Evolutionary conservation across 2,113 vertebrate species (phyloP), one percentile per base, ranked within the genome.

Genomic region (Petromus typicus): DNA sequence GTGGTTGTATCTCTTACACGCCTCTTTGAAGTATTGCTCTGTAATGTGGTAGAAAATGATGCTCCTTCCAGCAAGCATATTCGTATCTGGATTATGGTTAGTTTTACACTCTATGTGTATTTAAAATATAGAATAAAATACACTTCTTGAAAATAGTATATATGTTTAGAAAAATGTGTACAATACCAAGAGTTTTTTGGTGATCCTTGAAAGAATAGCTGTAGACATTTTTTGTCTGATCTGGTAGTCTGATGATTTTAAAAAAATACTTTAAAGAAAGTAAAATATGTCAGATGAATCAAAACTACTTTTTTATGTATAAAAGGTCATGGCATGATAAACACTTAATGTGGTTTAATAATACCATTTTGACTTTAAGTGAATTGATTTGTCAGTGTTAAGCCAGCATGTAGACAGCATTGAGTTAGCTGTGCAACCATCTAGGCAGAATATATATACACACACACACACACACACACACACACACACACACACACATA

Each of bases 1-100:
- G 98, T 97, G 13, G 99, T 99, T 17, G 97, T 99, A 40, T 99
- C 99, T 80, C 99, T 99, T 91, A 99, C 98, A 81, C 98, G 99
- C 69, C 98, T 99, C 95, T 99, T 99, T 98, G 99, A 99, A 97
- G 99, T 99, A 97, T 97, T 99, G 57, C 98, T 99, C 84, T 98
- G 98, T 96, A 93, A 98, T 25, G 96, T 98, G 63, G 78, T 99
- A 23, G 98, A 98, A 86, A 98, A 97, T 34, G 98, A 99, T 51
- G 48, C 48, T 81, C 98, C 98, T 51, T 98, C 56, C 45, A 98
- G 98, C 98, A 99, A 98, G 98, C 99, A 98, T 76, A 98, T 99
- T 93, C 99, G 95, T 89, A 95, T 98, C 54, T 99, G 99, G 99
- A 99, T 99, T 96, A 99, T 99, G 99, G 99, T 99, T 96, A 48